Evolutionary conservation across 2,888 invertebrate species (phyloP), one percentile per base, ranked within the genome.

Genomic region (Onchidella celtica): DNA sequence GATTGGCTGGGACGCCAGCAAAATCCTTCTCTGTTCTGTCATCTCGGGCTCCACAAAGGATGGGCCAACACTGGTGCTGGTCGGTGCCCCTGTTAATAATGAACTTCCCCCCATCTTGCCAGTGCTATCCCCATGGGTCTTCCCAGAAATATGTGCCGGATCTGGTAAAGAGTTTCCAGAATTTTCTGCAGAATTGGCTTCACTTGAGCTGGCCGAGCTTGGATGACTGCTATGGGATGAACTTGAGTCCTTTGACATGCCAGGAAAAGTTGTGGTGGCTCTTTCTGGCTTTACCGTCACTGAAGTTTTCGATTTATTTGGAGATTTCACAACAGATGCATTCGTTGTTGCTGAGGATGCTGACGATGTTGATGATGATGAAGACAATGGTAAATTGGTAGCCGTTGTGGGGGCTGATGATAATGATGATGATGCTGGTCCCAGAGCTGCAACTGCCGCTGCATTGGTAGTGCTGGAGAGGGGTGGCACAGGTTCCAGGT

Each of bases 1-100:
- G 63, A 91, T 90, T 24, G 91, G 91, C 82, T 91, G 91, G 0
- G 88, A 86, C 0, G 90, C 89, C 17, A 91, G 79, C 29, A 90
- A 72, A 4, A 80, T 79, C 38, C 87, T 65, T 47, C 90, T 83
- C 68, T 89, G 88, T 34, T 89, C 88, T 57, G 86, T 87, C 55
- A 88, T 80, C 36, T 87, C 86, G 2, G 81, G 82, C 24, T 83
- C 85, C n/a, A 80, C 76, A 77, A 84, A 84, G 2, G 21, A 17
- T 34, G 69, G 65, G 1, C 82, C 84, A 3, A 75, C n/a, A 24
- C 70, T 79, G 21, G 74, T 21, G 32, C 27, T 3, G 21, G 61
- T 17, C 34, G 57, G 59, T 17, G 9, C 27, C 0, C 55, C 2
- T 47, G 6, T 6, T 17, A 47, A 6, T 32, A 2, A 21, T 2